Conservation (phyloP, 2,797 vertebrate genomes). For the Glyptemys insculpta region DNA sequence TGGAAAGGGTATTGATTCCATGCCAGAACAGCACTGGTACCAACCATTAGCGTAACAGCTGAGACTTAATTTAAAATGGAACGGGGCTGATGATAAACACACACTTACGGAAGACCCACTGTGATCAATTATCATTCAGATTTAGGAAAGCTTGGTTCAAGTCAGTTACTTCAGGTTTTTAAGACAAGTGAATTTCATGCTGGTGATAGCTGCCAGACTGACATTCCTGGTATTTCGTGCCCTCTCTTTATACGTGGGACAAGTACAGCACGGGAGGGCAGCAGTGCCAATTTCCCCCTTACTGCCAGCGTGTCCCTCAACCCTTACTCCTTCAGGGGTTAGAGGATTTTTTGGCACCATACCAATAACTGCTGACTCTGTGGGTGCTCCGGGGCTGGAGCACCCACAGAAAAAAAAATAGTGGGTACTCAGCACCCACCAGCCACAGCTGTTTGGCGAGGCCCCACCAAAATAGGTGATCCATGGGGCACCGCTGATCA, state of each 20-base stretch:
- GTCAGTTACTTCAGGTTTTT: too few species aligned
- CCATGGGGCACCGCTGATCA: too few species aligned
- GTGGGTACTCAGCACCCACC: too few species aligned
- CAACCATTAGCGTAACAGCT: not conserved
- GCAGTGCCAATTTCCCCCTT: not conserved
- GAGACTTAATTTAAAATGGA: not conserved
- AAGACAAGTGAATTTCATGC: not conserved
- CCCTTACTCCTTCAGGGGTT: not conserved
- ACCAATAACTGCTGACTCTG: not conserved
- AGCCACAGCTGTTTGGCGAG: too few species aligned
- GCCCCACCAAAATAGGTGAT: too few species aligned
- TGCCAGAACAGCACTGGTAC: not conserved
- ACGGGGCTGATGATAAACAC: not conserved
- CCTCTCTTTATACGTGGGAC: not conserved
- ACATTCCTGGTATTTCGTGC: not conserved
- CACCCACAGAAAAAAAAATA: too few species aligned
- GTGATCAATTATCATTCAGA: not conserved
- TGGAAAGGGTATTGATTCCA: not conserved
- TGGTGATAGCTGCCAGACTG: not conserved
- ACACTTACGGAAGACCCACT: not conserved
- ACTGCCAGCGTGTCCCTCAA: not conserved
- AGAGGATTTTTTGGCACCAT: not conserved
- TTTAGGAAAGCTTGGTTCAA: not conserved
- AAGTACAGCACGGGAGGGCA: not conserved
- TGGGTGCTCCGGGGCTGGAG: too few species aligned